Conservation (phyloP, 2,888 invertebrate species). For the Tribolium freemani region DNA sequence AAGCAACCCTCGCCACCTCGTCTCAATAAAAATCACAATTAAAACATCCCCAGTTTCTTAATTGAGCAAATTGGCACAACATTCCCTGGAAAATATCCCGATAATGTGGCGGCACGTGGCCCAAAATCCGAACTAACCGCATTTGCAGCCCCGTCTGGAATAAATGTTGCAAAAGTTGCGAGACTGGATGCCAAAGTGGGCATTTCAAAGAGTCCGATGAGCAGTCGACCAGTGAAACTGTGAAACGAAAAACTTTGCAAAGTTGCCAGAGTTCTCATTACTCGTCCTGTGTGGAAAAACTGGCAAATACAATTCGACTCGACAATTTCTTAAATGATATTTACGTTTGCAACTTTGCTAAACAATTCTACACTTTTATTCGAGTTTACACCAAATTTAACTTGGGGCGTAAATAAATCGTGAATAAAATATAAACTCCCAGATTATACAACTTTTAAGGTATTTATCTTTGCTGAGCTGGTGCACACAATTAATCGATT, state of each 20-base stretch:
- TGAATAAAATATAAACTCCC: constrained; percentile 17
- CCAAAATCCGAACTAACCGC: neutral
- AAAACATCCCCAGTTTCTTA: constrained; percentile 7
- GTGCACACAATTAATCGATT: constrained; percentile 26
- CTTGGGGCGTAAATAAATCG: constrained; percentile 27
- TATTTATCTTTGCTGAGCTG: constrained; percentile 15
- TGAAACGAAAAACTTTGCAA: constrained; percentile 10
- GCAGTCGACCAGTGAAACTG: constrained; percentile 15
- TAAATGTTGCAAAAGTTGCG: constrained; percentile 14
- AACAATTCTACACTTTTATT: constrained; percentile 14
- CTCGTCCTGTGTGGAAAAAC: constrained; percentile 21
- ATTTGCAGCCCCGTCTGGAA: neutral
- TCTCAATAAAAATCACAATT: constrained; percentile 25
- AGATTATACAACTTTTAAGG: constrained; percentile 28
- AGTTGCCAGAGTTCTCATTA: constrained; percentile 19
- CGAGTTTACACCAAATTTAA: constrained; percentile 10
- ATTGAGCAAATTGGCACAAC: constrained; percentile 9
- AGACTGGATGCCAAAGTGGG: constrained; percentile 15
- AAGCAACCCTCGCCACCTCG: constrained; percentile 52
- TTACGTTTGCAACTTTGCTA: constrained; percentile 16
- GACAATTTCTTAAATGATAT: constrained; percentile 15
- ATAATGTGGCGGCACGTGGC: neutral
- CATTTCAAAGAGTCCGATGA: constrained; percentile 13
- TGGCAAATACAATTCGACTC: constrained; percentile 16
- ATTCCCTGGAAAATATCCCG: neutral